A percentile compares a stretch with the other conserved stretches of the same genome.
Evolutionary conservation across 2,797 vertebrate species (phyloP).

Genomic region (Pipistrellus kuhlii): DNA sequence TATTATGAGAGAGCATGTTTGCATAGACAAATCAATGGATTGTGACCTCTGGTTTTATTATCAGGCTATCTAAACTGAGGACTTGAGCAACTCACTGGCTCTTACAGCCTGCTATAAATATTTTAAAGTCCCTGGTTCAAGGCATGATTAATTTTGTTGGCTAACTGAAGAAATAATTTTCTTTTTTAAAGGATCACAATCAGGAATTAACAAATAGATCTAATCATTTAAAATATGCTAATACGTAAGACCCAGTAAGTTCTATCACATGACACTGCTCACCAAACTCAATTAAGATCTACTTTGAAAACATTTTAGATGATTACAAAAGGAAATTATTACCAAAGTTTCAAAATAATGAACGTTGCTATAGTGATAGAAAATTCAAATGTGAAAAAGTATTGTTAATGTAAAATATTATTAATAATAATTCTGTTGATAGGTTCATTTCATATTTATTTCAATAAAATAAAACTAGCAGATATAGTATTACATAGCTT

Average conservation of each 20-base stretch:
- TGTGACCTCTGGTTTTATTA: not conserved
- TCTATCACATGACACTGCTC: conserved; percentile 13
- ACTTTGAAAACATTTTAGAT: conserved; percentile 50
- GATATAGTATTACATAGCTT: not conserved
- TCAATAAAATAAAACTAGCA: conserved; percentile 20
- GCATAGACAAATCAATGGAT: not conserved
- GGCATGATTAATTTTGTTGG: conserved; percentile 19
- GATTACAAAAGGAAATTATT: conserved; percentile 24
- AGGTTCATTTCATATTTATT: not conserved
- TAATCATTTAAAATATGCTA: conserved; percentile 19
- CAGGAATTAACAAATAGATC: conserved; percentile 10
- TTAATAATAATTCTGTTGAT: not conserved
- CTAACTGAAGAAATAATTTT: not conserved
- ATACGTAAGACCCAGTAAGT: conserved; percentile 32
- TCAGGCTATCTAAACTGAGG: not conserved
- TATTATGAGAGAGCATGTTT: not conserved
- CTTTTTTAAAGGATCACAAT: conserved; percentile 1
- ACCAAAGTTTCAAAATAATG: conserved; percentile 11
- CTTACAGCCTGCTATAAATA: not conserved
- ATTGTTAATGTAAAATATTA: not conserved
- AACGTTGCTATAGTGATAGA: not conserved
- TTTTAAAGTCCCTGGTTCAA: not conserved
- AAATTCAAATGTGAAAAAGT: conserved; percentile 12
- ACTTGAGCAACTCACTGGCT: not conserved
- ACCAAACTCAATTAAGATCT: conserved; percentile 46